Evolutionary conservation across 64 coral and sea anemone genomes (phyloP), one percentile per base, ranked within the genome.

Genomic region (Actinia tenebrosa): DNA sequence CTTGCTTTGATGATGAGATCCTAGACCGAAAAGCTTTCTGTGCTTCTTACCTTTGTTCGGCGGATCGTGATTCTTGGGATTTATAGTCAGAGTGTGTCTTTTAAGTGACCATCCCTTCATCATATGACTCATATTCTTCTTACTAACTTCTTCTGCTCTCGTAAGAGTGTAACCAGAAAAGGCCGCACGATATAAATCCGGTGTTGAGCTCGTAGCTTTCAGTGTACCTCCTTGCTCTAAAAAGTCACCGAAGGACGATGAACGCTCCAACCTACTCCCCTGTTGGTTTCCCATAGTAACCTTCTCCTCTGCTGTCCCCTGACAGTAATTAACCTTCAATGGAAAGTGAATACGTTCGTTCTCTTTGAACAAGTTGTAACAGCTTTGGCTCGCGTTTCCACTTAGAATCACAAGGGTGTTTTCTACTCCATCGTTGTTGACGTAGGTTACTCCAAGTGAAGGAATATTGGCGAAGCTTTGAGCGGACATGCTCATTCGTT

Each of bases 351-450:
- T 50, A 52, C 19, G 79, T 53, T 81, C 79, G 44, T 53, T 81
- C 16, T 81, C 44, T 81, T 53, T 81, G 44, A 81, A 23, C 79
- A 81, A 81, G 27, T 81, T 11, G 50, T 81, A 81, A 81, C 79
- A 81, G 50, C 79, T 81, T 5, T 81, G 79, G 79, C 44, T 81
- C 50, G 79, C 79, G 45, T 81, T 81, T 45, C 43, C 79, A 81
- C 50, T 81, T 75, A 81, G 79, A 81, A 81, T 81, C 7, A 81
- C 79, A 50, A 81, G 50, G 44, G 79, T 81, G 43, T 81, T 81
- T n/a, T 81, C 79, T 81, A 50, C 60, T 7, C 83, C 83, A 3
- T 85, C 56, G 60, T 64, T 85, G 56, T 63, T 54, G 56, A 85
- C 83, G 53, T 61, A 64, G 22, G 52, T 85, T 13, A 85, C 83